Conservation (phyloP, 2,797 vertebrate species). For the Tolypeutes matacus region DNA sequence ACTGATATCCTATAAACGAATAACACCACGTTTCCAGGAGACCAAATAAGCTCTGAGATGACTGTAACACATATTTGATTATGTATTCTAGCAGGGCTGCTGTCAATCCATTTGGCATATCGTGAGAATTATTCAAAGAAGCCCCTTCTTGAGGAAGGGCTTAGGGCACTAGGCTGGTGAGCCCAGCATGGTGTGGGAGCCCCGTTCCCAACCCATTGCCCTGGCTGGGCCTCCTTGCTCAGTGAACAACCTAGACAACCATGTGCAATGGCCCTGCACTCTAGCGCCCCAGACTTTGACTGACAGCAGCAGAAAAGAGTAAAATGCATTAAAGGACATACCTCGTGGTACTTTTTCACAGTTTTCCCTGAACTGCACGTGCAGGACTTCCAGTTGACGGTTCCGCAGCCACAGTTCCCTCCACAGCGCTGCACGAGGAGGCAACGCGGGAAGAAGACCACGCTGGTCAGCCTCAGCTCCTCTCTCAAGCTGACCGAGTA, state of each 20-base stretch:
- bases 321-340: constrained; percentile 78
- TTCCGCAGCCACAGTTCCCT: constrained; percentile 96
- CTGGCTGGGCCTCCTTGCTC: background rate
- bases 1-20: background rate
- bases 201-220: background rate
- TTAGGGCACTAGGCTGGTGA: background rate
- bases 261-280: background rate
- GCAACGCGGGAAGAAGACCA: constrained; percentile 97
- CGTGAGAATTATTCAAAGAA: background rate
- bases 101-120: background rate
- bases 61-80: background rate
- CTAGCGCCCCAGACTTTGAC: background rate
- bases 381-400: constrained; percentile 94
- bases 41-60: background rate
- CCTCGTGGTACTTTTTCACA: constrained; percentile 95
- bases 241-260: background rate
- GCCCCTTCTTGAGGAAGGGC: background rate
- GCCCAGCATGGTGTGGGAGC: background rate
- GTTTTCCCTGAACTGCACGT: constrained; percentile 92
- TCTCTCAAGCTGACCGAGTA: constrained; percentile 96
- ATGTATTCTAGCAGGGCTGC: background rate
- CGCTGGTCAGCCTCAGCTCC: constrained; percentile 93
- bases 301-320: background rate
- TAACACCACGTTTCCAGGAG: background rate
- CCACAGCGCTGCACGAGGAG: constrained; percentile 97